A percentile compares a stretch with the other conserved stretches of the same genome.
These are phyloP conservation scores for Drosophila lutescens DNA, from an alignment of 2,888 invertebrate species.

Conservation along the genomic window DNA sequence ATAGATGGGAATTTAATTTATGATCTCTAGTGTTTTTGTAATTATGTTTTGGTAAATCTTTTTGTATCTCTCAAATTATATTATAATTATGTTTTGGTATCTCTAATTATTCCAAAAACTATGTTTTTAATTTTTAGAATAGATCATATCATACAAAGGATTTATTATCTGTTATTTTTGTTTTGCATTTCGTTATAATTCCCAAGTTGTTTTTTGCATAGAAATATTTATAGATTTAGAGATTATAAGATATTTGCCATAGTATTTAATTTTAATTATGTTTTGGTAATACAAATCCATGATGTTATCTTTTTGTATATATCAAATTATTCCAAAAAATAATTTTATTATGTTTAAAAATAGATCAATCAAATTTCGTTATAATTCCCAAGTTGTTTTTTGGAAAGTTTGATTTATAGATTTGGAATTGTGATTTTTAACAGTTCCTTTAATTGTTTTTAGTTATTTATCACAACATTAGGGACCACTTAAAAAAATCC, in stretches of 20 bases:
- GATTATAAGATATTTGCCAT: too few relatives aligned
- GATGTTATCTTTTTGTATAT: too few relatives aligned
- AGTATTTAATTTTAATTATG: too few relatives aligned
- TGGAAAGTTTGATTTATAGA: neutral
- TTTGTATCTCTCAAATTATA: too few relatives aligned
- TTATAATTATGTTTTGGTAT: neutral
- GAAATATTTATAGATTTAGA: neutral
- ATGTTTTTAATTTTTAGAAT: too few relatives aligned
- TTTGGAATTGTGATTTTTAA: neutral
- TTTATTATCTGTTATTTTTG: too few relatives aligned
- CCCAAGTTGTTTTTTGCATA: neutral
- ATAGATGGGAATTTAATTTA: too few relatives aligned
- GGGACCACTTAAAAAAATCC: constrained; percentile 9
- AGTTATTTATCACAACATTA: neutral
- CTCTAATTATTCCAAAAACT: too few relatives aligned
- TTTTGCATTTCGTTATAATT: neutral
- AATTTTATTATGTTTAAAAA: too few relatives aligned
- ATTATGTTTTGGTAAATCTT: neutral
- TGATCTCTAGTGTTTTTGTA: neutral
- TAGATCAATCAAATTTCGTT: neutral
- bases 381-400: constrained; percentile 2
- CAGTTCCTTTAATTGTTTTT: neutral
- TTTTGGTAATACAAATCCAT: too few relatives aligned
- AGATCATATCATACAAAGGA: too few relatives aligned
- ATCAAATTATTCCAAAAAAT: too few relatives aligned